Conservation (phyloP, 1,140 invertebrate species). For the Drosophila varians region DNA sequence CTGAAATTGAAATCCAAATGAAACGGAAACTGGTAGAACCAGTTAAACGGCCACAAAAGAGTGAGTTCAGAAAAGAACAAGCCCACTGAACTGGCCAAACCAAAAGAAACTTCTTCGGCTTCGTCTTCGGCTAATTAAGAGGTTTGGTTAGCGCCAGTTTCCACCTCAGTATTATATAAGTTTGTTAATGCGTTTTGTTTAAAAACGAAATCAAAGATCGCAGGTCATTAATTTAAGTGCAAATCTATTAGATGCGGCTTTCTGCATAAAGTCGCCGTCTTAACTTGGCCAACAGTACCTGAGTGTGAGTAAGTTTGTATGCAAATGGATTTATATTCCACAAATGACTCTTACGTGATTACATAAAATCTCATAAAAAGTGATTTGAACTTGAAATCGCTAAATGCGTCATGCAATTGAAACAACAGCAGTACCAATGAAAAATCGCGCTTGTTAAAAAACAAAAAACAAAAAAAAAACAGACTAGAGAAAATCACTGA, state of each 20-base stretch:
- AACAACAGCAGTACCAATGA: constrained; percentile 21
- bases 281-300: neutral
- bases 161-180: neutral
- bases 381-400: constrained; percentile 70
- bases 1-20: constrained; percentile 62
- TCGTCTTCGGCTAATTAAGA: constrained; percentile 72
- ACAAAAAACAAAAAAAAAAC: constrained; percentile 16
- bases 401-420: constrained; percentile 69
- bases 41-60: constrained; percentile 51
- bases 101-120: constrained; percentile 70
- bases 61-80: constrained; percentile 25
- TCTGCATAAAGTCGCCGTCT: constrained; percentile 17
- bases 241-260: constrained; percentile 30
- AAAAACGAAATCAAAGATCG: constrained; percentile 1
- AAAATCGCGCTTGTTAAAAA: constrained; percentile 18
- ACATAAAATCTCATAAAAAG: constrained; percentile 65
- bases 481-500: constrained; percentile 41
- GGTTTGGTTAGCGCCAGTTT: constrained; percentile 44
- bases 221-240: constrained; percentile 40
- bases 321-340: constrained; percentile 22
- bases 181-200: neutral
- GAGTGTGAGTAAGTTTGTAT: too few species aligned
- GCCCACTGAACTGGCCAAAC: constrained; percentile 7
- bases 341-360: constrained; percentile 67
- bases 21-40: constrained; percentile 70